Evolutionary conservation across 2,797 vertebrate species (phyloP).

Genomic region (Leptoclinus maculatus): DNA sequence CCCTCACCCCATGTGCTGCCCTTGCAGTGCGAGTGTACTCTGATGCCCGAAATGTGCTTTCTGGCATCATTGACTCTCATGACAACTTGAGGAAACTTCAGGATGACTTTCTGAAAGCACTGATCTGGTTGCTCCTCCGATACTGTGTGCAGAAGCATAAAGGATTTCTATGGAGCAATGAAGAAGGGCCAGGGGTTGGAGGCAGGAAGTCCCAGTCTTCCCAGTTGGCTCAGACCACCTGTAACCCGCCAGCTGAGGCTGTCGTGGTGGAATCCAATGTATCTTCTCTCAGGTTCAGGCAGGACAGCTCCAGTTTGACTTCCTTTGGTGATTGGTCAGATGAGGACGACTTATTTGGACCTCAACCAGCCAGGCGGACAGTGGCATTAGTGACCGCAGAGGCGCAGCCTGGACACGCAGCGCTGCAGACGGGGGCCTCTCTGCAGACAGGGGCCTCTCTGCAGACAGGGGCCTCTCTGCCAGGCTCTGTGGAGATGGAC

Average conservation of each 20-base stretch:
- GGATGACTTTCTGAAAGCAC: conserved; percentile 93
- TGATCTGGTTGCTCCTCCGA: conserved; percentile 94
- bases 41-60: conserved; percentile 92
- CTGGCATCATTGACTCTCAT: conserved; percentile 96
- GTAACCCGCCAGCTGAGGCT: conserved; percentile 71
- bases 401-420: conserved; percentile 72
- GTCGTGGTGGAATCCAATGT: conserved; percentile 75
- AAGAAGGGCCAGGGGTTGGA: conserved; percentile 69
- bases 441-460: conserved; percentile 86
- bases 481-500: conserved; percentile 91
- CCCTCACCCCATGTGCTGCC: conserved; percentile 91
- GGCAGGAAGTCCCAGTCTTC: conserved; percentile 82
- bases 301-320: conserved; percentile 88
- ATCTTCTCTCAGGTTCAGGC: conserved; percentile 75
- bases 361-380: conserved; percentile 83
- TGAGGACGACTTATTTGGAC: conserved; percentile 91
- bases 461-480: conserved; percentile 86
- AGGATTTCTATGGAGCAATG: conserved; percentile 66
- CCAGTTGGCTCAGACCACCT: conserved; percentile 72
- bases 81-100: conserved; percentile 94
- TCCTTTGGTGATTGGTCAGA: conserved; percentile 94
- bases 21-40: conserved; percentile 93
- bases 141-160: conserved; percentile 87
- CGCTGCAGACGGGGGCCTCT: conserved; percentile 79
- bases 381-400: conserved; percentile 84